Evolutionary conservation across 2,888 invertebrate genomes (phyloP), one percentile per base, ranked within the genome.

Genomic region (Bombylius discolor): DNA sequence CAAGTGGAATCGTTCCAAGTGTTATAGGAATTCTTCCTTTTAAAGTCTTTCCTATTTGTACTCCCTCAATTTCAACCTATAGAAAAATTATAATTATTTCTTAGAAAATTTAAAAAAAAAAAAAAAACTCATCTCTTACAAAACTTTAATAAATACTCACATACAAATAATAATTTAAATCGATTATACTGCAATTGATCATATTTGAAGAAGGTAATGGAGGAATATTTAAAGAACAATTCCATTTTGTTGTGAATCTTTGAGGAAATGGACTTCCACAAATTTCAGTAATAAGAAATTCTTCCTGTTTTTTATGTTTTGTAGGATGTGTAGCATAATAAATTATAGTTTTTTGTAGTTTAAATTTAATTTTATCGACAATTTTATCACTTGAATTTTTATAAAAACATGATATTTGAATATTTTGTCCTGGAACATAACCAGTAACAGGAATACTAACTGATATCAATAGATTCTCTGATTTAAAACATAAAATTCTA

Each of bases 361-460:
- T 8, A 42, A 42, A 42, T 11, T 11, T 11, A 11, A 42, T 11
- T 42, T 42, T 42, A 42, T 42, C 39, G 11, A 42, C 5, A 11
- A 7, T 7, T 11, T 11, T 42, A 42, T 11, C 4, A 11, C 11
- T 42, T 11, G 39, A 42, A 49, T 49, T 47, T 9, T 6, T 5
- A 47, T 23, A 50, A 23, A n/a, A 34, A 11, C 50, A 51, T 31
- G 46, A 51, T 46, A 32, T 46, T 39, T 7, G 14, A 23, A 55
- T 23, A 36, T 34, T 44, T 55, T 55, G 55, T 50, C 55, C 55
- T 31, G 55, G 55, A 33, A 46, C 50, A 55, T 36, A 55, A 12
- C 55, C 55, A 13, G n/a, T 34, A 9, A 50, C 39, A 12, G 23
- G 34, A 13, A 12, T 47, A 23, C 33, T 32, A 12, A 54, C 12